Evolutionary conservation across 2,113 vertebrate genomes (phyloP).

Genomic region (Tragelaphus scriptus): DNA sequence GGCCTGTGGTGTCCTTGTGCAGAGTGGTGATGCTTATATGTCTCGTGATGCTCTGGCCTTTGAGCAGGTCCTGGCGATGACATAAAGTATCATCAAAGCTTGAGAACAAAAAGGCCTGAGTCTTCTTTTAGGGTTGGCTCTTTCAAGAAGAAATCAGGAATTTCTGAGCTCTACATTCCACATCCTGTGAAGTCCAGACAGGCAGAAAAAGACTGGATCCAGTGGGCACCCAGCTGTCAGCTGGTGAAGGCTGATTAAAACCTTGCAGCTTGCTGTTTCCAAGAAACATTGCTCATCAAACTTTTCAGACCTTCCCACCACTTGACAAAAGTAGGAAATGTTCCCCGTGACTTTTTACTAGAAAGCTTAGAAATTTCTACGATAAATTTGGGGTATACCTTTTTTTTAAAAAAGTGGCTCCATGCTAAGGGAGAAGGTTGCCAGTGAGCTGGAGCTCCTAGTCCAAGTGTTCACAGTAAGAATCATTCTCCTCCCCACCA

Average conservation of each 20-base stretch:
- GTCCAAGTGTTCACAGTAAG: not conserved
- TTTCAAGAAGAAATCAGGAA: not conserved
- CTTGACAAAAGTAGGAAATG: not conserved
- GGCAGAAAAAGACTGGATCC: not conserved
- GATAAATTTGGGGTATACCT: not conserved
- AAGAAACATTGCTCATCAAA: conserved; percentile 25
- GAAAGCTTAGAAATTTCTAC: not conserved
- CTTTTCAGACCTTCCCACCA: conserved; percentile 11
- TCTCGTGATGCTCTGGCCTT: not conserved
- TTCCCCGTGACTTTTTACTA: not conserved
- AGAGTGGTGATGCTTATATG: not conserved
- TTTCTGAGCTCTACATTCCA: not conserved
- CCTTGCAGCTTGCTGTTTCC: not conserved
- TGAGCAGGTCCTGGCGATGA: not conserved
- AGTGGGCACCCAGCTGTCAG: not conserved
- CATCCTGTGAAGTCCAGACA: not conserved
- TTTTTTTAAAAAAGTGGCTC: not conserved
- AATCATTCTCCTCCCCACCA: not conserved
- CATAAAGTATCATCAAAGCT: not conserved
- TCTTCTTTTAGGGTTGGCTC: not conserved
- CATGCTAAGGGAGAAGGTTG: not conserved
- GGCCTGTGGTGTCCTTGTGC: not conserved
- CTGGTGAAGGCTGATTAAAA: not conserved
- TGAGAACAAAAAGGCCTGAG: not conserved
- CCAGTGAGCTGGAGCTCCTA: not conserved